These are phyloP conservation scores for Orgyia antiqua DNA, from an alignment of 2,888 invertebrate genomes.

Conservation along the genomic window DNA sequence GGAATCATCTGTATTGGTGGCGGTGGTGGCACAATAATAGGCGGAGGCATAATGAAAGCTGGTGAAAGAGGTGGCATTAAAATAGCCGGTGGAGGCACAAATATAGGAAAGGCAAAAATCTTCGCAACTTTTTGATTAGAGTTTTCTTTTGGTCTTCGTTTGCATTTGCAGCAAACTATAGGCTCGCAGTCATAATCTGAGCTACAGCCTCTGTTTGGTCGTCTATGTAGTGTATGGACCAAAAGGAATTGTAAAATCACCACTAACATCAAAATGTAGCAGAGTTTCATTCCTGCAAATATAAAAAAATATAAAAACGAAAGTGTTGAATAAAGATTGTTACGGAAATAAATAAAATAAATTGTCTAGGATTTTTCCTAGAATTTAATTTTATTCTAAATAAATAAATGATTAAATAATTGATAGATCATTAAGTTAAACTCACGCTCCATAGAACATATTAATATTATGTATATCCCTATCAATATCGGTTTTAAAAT, in stretches of 20 bases:
- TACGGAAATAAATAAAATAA: too few species aligned
- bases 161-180: not conserved
- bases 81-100: constrained; percentile 2
- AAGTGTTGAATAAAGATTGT: too few species aligned
- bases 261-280: not conserved
- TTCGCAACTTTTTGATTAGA: constrained; percentile 1
- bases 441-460: too few species aligned
- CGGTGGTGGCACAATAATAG: not conserved
- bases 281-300: constrained; percentile 5
- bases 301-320: not conserved
- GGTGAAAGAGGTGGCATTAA: not conserved
- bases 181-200: not conserved
- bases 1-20: not conserved
- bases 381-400: too few species aligned
- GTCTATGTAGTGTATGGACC: not conserved
- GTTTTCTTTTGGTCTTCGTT: not conserved
- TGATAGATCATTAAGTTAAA: too few species aligned
- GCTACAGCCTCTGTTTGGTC: not conserved
- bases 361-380: too few species aligned
- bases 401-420: too few species aligned
- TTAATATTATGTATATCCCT: too few species aligned
- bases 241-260: constrained; percentile 3
- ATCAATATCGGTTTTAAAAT: too few species aligned
- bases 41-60: not conserved
- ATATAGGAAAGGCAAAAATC: constrained; percentile 20